These are phyloP conservation scores for Mesitornis unicolor DNA, from an alignment of 2,113 vertebrate genomes.

Conservation along the genomic window DNA sequence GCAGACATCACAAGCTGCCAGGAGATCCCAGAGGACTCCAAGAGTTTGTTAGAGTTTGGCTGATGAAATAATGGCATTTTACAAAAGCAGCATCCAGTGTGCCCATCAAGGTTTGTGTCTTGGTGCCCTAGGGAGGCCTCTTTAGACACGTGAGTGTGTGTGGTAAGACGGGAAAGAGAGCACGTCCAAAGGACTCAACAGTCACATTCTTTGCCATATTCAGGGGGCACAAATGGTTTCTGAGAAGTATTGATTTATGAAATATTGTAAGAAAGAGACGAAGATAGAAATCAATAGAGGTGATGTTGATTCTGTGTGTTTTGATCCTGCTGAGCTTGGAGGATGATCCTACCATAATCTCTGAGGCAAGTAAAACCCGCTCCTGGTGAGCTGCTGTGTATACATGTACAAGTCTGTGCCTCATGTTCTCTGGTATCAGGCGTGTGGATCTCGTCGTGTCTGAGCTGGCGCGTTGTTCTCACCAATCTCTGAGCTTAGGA, in stretches of 20 bases:
- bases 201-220: background rate
- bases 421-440: background rate
- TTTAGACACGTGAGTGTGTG: background rate
- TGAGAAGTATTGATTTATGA: slow-evolving; percentile 31
- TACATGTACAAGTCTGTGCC: background rate
- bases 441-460: background rate
- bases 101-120: background rate
- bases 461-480: background rate
- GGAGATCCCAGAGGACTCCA: background rate
- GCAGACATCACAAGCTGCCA: background rate
- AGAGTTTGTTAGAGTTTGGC: background rate
- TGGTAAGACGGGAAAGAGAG: background rate
- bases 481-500: background rate
- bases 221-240: background rate
- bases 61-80: background rate
- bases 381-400: background rate
- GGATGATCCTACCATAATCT: slow-evolving; percentile 53
- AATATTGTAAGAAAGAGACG: slow-evolving; percentile 45
- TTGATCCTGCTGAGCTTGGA: slow-evolving; percentile 53
- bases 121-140: background rate
- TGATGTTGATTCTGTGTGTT: slow-evolving; percentile 48
- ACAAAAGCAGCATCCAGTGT: background rate
- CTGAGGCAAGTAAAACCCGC: background rate
- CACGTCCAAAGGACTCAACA: background rate
- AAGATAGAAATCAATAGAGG: slow-evolving; percentile 53